Conservation (phyloP, 23 tunicate genomes). For the Halocynthia roretzi region DNA sequence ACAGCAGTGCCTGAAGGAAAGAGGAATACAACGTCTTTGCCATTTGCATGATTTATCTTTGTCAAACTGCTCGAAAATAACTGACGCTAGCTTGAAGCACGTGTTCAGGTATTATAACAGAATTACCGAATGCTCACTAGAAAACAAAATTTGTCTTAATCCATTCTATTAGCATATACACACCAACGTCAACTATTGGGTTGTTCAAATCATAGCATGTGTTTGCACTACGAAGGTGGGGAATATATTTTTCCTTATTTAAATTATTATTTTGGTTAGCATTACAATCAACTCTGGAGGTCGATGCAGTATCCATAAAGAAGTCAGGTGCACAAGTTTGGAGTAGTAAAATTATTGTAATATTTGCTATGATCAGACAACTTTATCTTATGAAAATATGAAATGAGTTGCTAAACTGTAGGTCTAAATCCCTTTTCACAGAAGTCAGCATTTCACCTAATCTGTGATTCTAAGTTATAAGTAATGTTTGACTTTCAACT, state of each 20-base stretch:
- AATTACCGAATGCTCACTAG: neutral
- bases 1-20: neutral
- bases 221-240: too few species aligned
- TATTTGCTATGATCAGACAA: neutral
- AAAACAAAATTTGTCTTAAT: too few species aligned
- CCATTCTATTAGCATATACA: too few species aligned
- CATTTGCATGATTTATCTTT: conserved; percentile 2
- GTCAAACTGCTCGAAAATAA: conserved; percentile 16
- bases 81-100: conserved; percentile 9
- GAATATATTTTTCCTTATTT: too few species aligned
- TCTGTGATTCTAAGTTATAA: neutral
- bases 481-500: neutral
- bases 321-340: too few species aligned
- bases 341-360: neutral
- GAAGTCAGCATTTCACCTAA: neutral
- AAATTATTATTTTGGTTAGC: too few species aligned
- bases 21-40: conserved; percentile 7
- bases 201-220: too few species aligned
- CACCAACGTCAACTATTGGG: too few species aligned
- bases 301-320: too few species aligned
- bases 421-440: too few species aligned
- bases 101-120: conserved; percentile 6
- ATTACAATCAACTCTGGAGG: too few species aligned
- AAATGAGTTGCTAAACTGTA: neutral
- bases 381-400: neutral